Conservation (phyloP, 2,888 invertebrate genomes). For the Volucella zonaria region DNA sequence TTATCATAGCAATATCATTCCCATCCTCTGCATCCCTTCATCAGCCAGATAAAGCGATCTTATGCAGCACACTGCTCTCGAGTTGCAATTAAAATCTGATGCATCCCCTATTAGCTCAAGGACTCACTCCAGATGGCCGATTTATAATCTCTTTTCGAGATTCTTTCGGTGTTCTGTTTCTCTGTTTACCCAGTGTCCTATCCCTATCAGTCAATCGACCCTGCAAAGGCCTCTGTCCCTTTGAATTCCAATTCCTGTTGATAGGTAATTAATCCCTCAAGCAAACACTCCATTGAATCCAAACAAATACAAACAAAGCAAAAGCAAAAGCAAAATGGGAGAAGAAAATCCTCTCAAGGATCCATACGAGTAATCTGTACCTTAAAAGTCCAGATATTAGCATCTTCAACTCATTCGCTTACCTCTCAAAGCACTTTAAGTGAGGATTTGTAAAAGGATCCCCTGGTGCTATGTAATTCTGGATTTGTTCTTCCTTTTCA, state of each 20-base stretch:
- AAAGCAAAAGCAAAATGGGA: conserved; percentile 2
- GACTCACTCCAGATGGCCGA: conserved; percentile 3
- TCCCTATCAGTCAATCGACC: conserved; percentile 23
- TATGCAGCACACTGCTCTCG: neutral
- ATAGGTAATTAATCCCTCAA: conserved; percentile 50
- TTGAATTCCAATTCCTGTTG: neutral
- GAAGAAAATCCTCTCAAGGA: conserved; percentile 47
- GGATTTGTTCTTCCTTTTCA: conserved; percentile 39
- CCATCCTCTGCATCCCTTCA: neutral
- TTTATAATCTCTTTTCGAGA: neutral
- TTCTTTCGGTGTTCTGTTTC: too few species aligned
- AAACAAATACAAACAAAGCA: conserved; percentile 35
- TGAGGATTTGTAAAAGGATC: conserved; percentile 70
- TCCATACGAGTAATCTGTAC: conserved; percentile 40
- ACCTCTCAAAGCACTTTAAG: conserved; percentile 55
- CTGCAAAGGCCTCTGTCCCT: conserved; percentile 8
- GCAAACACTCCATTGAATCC: conserved; percentile 36
- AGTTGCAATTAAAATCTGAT: neutral
- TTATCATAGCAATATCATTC: neutral
- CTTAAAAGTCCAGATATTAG: conserved; percentile 28
- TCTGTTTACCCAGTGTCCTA: neutral
- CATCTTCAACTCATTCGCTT: conserved; percentile 54
- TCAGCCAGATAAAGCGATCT: neutral
- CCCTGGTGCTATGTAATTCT: conserved; percentile 25
- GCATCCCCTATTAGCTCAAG: neutral